These are phyloP conservation scores for Microtus ochrogaster DNA, from an alignment of 2,113 vertebrate species.

Conservation along the genomic window DNA sequence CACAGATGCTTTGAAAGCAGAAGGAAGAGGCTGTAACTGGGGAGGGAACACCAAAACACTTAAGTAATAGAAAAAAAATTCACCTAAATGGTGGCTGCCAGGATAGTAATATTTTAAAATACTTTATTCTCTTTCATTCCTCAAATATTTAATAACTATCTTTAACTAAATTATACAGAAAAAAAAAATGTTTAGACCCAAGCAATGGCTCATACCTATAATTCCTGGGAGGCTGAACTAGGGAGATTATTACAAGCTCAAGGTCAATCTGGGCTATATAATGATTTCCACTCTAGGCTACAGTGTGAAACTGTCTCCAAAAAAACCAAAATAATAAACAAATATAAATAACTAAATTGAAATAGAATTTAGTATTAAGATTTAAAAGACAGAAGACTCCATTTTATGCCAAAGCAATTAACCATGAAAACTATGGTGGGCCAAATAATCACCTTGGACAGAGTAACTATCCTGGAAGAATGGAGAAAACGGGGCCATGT, in stretches of 20 bases:
- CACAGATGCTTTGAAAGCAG: not conserved
- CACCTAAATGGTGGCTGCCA: not conserved
- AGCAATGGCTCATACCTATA: not conserved
- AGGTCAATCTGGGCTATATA: not conserved
- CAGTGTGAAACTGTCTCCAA: not conserved
- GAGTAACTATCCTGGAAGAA: not conserved
- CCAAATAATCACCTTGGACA: not conserved
- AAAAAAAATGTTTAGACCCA: not conserved
- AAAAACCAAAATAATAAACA: not conserved
- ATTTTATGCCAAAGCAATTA: not conserved
- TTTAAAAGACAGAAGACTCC: not conserved
- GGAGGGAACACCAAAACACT: not conserved
- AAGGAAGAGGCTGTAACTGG: not conserved
- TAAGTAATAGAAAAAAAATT: not conserved
- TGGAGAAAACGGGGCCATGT: not conserved
- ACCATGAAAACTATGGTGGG: not conserved
- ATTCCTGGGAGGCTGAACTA: not conserved
- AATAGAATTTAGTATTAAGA: not conserved
- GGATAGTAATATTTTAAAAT: not conserved
- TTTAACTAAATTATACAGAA: slow-evolving; percentile 16
- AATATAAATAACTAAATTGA: not conserved
- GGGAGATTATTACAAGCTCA: not conserved
- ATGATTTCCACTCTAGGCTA: not conserved
- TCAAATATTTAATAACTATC: slow-evolving; percentile 41
- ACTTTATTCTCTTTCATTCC: slow-evolving; percentile 10